Base-by-base conservation (phyloP, 1,140 invertebrate genomes). In the Mercenaria mercenaria region DNA sequence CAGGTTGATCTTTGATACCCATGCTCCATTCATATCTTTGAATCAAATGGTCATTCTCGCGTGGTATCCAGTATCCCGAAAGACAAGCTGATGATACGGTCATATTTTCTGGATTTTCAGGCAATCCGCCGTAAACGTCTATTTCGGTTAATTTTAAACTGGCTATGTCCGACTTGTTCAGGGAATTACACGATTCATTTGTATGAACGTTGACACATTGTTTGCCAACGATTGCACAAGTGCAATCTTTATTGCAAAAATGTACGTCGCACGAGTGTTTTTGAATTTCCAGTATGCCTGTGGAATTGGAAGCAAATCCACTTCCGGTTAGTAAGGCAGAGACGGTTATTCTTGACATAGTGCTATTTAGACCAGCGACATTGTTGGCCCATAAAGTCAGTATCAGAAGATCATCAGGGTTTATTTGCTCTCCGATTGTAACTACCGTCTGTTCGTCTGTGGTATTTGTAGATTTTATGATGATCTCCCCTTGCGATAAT, bases 21-120 rank as follows among this genome's bases (percentile, higher is more conserved):
- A 84, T 84, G 64, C 81, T 84, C 81, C 81, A 84, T 52, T 84
- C 81, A 47, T 47, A 84, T 84, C 81, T 41, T 23, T 69, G 64
- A 84, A 84, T 69, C 11, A 34, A 6, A 26, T 26, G 20, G 3
- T 47, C 64, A 23, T 69, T 47, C 1, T 50, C 41, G 8, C 37
- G 39, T 0, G 26, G 15, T 11, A 32, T 32, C 81, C 81, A 84
- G 37, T 84, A 61, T 26, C 81, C 81, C 4, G 59, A 26, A 11
- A 84, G 59, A 23, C 81, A 84, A 1, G 81, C 59, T 20, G 81
- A 84, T 26, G 81, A 84, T 29, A 29, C 81, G 6, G 81, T 47
- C 41, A 69, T 47, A 69, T 39, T 29, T 10, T 32, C 13, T 43
- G 37, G 81, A 32, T 84, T 8, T 11, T 4, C 18, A 6, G 13